These are phyloP conservation scores for Lasioglossum villosulum DNA, from an alignment of 2,888 invertebrate species.

Conservation along the genomic window DNA sequence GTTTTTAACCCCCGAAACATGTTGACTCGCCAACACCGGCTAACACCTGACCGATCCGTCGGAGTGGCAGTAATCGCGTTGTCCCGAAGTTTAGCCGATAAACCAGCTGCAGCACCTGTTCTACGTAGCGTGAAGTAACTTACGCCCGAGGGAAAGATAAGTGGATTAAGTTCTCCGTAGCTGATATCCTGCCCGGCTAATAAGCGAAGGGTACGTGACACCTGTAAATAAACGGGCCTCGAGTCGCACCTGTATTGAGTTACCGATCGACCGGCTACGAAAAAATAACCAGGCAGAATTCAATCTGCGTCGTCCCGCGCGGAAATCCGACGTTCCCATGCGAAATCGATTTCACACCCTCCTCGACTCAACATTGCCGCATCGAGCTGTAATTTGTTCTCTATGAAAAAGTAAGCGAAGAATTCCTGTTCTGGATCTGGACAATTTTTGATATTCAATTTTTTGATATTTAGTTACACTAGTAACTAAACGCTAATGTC, in stretches of 20 bases:
- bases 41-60: constrained; percentile 56
- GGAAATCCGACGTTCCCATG: not conserved
- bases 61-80: constrained; percentile 71
- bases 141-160: constrained; percentile 64
- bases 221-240: constrained; percentile 52
- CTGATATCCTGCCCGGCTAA: constrained; percentile 66
- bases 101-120: constrained; percentile 70
- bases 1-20: constrained; percentile 44
- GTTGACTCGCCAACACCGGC: constrained; percentile 44
- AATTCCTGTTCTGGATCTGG: not conserved
- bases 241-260: constrained; percentile 42
- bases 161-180: constrained; percentile 72
- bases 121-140: constrained; percentile 66
- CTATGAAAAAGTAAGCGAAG: not conserved
- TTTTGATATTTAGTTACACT: no score
- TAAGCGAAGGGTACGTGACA: constrained; percentile 60
- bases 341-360: not conserved
- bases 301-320: not conserved
- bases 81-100: constrained; percentile 72
- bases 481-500: no score
- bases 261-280: constrained; percentile 31
- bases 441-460: not conserved
- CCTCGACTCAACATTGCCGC: not conserved
- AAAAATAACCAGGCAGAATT: not conserved
- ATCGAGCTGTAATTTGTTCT: not conserved